phyloP scores from a whole-genome alignment of 1,140 invertebrate species.

The Neoseiulus cucumeris region DNA sequence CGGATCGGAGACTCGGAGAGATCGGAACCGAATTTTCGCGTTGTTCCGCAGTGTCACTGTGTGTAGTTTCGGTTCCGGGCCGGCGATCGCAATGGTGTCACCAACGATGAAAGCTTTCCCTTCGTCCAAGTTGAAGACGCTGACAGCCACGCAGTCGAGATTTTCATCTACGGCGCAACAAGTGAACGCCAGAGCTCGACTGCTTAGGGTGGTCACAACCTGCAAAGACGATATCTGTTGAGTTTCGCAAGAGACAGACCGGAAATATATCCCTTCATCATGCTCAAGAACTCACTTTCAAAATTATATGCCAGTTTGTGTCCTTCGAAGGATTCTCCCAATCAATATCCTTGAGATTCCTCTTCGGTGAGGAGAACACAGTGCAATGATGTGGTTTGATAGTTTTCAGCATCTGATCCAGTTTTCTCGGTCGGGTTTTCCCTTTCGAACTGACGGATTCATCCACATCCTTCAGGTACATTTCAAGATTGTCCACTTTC shows the following conservation, averaged over 20 bases:
- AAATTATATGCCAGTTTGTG: constrained; percentile 14
- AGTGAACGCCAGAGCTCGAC: constrained; percentile 26
- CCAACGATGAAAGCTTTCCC: constrained; percentile 61
- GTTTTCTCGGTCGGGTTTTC: constrained; percentile 47
- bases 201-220: constrained; percentile 17
- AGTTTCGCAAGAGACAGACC: no score
- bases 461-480: constrained; percentile 44
- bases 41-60: constrained; percentile 32
- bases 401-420: constrained; percentile 41
- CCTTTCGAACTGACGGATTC: constrained; percentile 41
- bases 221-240: background rate
- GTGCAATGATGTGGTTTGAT: constrained; percentile 21
- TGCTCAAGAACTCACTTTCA: constrained; percentile 19
- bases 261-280: constrained; percentile 11
- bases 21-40: background rate
- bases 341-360: no score
- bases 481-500: constrained; percentile 39
- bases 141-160: constrained; percentile 46
- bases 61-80: constrained; percentile 44
- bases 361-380: no score
- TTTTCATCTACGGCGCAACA: constrained; percentile 57
- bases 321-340: constrained; percentile 3
- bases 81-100: constrained; percentile 55
- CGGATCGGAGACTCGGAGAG: constrained; percentile 13
- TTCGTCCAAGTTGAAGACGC: constrained; percentile 58